phyloP scores from a whole-genome alignment of 2,113 vertebrate genomes.

The Notarius lentiginosus region DNA sequence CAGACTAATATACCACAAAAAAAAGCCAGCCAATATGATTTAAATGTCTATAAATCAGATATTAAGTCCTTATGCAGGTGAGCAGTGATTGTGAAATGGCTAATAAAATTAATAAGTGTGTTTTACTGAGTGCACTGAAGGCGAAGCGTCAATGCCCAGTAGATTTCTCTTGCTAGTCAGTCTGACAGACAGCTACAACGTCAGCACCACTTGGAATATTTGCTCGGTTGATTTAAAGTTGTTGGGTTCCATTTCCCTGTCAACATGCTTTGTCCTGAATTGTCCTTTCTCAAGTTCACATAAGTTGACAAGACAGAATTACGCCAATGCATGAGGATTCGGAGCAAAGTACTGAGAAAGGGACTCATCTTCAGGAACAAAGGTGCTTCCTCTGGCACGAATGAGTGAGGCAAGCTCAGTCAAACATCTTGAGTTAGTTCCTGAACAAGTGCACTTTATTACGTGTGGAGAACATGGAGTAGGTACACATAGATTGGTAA shows the following conservation, averaged over 20 bases:
- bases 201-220: neutral
- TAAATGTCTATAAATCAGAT: neutral
- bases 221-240: neutral
- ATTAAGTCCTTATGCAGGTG: neutral
- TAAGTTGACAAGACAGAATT: neutral
- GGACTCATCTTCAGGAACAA: neutral
- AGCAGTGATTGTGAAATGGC: neutral
- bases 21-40: too few species aligned
- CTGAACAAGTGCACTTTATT: constrained; percentile 10
- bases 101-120: neutral
- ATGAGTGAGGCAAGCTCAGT: neutral
- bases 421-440: neutral
- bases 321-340: constrained; percentile 3
- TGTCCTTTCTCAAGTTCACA: constrained; percentile 7
- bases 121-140: neutral
- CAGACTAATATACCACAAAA: too few species aligned
- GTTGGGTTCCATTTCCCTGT: neutral
- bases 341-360: constrained; percentile 18
- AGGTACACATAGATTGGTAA: too few species aligned
- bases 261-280: constrained; percentile 17
- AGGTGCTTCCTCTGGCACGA: constrained; percentile 3
- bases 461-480: neutral
- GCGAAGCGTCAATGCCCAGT: neutral
- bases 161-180: neutral
- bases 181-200: neutral